Conservation (phyloP, 2,797 vertebrate species). For the Acanthopagrus latus region DNA sequence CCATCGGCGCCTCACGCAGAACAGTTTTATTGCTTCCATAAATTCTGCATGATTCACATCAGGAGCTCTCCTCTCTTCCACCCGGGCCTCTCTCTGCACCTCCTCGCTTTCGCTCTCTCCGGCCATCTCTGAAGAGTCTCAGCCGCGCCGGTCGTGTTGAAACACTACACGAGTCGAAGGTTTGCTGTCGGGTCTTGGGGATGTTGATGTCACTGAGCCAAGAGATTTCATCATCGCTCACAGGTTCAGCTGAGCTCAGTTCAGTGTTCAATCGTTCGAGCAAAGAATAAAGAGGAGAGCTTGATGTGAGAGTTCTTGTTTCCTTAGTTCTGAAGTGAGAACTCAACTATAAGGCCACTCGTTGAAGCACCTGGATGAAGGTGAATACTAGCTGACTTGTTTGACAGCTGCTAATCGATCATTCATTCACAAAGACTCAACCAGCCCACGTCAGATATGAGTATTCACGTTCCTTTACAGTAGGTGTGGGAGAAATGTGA, state of each 20-base stretch:
- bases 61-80: conserved; percentile 26
- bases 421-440: no score
- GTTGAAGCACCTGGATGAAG: neutral
- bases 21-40: conserved; percentile 72
- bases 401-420: neutral
- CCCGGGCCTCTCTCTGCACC: conserved; percentile 21
- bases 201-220: neutral
- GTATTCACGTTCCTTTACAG: no score
- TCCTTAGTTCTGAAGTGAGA: no score
- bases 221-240: neutral
- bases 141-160: conserved; percentile 6
- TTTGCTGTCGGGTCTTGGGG: conserved; percentile 4
- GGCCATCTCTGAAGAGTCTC: conserved; percentile 16
- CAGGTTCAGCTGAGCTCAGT: conserved; percentile 7
- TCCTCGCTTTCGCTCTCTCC: neutral
- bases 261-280: neutral
- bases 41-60: conserved; percentile 74
- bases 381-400: neutral
- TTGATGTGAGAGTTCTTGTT: no score
- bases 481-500: no score
- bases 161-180: conserved; percentile 5
- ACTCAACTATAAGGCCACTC: neutral
- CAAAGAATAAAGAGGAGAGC: neutral
- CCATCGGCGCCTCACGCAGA: conserved; percentile 40
- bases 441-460: no score